A percentile compares a stretch with the other conserved stretches of the same genome.
These are phyloP conservation scores for Nesidiocoris tenuis DNA, from an alignment of 2,888 invertebrate species.

Conservation along the genomic window DNA sequence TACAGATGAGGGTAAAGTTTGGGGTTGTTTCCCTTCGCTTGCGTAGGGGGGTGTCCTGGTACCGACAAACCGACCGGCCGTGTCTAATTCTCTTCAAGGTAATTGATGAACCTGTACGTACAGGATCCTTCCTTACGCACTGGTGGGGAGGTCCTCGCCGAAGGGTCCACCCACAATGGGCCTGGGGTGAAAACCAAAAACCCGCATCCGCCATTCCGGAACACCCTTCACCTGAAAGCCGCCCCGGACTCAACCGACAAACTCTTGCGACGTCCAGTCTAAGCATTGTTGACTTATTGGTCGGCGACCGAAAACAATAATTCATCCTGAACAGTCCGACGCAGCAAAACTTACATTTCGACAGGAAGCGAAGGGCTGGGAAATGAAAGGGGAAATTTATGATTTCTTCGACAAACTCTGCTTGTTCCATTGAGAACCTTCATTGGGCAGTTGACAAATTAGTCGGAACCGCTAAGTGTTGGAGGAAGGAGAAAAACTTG, in stretches of 20 bases:
- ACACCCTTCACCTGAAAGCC: background rate
- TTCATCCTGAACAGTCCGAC: background rate
- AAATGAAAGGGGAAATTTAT: background rate
- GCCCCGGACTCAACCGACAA: background rate
- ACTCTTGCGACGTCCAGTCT: background rate
- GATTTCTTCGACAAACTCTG: background rate
- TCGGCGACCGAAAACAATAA: background rate
- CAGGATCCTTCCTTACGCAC: background rate
- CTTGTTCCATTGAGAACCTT: background rate
- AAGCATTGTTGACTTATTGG: background rate
- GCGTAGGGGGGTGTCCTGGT: constrained; percentile 21
- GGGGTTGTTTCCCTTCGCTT: constrained; percentile 26
- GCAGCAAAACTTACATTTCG: background rate
- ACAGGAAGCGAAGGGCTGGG: background rate
- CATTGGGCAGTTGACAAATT: background rate
- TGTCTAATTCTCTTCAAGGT: constrained; percentile 40
- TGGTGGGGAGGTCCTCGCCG: no score
- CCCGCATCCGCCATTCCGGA: background rate
- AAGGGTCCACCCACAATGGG: background rate
- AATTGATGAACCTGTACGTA: constrained; percentile 34
- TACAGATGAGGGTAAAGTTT: background rate
- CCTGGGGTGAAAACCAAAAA: background rate
- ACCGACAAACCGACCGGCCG: constrained; percentile 37
- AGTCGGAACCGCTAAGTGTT: background rate
- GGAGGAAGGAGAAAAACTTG: no score